Conservation (phyloP, 2,888 invertebrate genomes). For the Sinotaia quadrata region DNA sequence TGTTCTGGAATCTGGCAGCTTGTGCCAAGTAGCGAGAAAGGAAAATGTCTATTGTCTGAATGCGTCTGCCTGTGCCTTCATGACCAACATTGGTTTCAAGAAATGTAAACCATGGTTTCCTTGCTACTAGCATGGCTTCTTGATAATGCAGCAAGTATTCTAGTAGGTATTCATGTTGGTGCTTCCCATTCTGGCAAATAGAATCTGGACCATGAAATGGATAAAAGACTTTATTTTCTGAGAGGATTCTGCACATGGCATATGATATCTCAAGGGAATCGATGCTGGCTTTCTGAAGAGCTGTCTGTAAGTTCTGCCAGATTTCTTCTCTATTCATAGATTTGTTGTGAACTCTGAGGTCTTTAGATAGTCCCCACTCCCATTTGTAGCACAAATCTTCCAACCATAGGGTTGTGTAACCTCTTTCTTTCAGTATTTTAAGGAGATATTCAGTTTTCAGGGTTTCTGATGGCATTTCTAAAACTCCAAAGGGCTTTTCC, state of each 20-base stretch:
- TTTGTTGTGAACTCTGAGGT: conserved; percentile 51
- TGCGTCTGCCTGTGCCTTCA: conserved; percentile 53
- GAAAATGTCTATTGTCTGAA: conserved; percentile 51
- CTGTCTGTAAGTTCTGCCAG: conserved; percentile 44
- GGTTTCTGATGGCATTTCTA: conserved; percentile 47
- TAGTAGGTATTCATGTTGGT: conserved; percentile 56
- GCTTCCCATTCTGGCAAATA: conserved; percentile 56
- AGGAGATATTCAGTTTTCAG: conserved; percentile 44
- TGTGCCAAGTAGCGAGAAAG: conserved; percentile 46
- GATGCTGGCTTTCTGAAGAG: conserved; percentile 44
- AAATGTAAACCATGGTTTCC: conserved; percentile 48
- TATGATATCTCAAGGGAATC: conserved; percentile 50
- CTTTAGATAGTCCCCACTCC: conserved; percentile 63
- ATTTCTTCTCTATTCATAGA: conserved; percentile 33
- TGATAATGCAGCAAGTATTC: conserved; percentile 53
- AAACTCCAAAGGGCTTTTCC: conserved; percentile 50
- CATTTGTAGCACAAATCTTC: conserved; percentile 61
- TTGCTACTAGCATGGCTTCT: conserved; percentile 18
- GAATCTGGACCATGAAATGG: conserved; percentile 56
- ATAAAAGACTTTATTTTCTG: conserved; percentile 45
- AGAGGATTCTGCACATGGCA: conserved; percentile 53
- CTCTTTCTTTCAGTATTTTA: conserved; percentile 39
- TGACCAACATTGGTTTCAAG: conserved; percentile 54
- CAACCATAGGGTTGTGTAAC: conserved; percentile 56
- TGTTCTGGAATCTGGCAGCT: conserved; percentile 39